phyloP scores from a whole-genome alignment of 2,113 vertebrate species.

The Chaenocephalus aceratus region DNA sequence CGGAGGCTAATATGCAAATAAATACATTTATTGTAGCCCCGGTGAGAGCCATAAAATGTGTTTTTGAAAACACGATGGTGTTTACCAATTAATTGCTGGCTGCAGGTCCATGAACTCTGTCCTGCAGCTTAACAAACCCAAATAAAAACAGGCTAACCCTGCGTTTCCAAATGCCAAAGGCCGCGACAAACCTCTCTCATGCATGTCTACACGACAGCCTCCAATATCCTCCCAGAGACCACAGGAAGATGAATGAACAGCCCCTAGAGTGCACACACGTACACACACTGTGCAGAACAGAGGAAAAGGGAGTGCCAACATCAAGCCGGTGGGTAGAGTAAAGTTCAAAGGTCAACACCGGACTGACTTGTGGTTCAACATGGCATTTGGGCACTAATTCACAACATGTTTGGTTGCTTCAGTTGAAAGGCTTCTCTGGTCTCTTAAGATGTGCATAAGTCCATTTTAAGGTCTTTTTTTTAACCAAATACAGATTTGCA shows the following conservation, averaged over 20 bases:
- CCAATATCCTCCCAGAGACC: slow-evolving; percentile 72
- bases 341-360: slow-evolving; percentile 69
- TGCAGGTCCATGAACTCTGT: slow-evolving; percentile 69
- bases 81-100: slow-evolving; percentile 74
- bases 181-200: slow-evolving; percentile 72
- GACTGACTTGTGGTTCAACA: slow-evolving; percentile 62
- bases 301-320: slow-evolving; percentile 57
- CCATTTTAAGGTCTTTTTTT: slow-evolving; percentile 61
- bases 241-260: slow-evolving; percentile 76
- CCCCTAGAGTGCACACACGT: slow-evolving; percentile 27
- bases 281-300: slow-evolving; percentile 16
- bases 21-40: slow-evolving; percentile 39
- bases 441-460: slow-evolving; percentile 60
- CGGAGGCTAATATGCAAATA: slow-evolving; percentile 59
- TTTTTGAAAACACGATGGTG: slow-evolving; percentile 66
- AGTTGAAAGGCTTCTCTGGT: slow-evolving; percentile 72
- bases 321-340: slow-evolving; percentile 53
- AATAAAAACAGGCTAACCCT: slow-evolving; percentile 61
- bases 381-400: slow-evolving; percentile 71
- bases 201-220: slow-evolving; percentile 68
- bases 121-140: slow-evolving; percentile 53
- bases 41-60: slow-evolving; percentile 66
- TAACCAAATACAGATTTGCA: slow-evolving; percentile 71
- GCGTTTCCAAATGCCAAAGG: slow-evolving; percentile 55
- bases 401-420: slow-evolving; percentile 69